A percentile compares a stretch with the other conserved stretches of the same genome.
phyloP scores from a whole-genome alignment of 2,888 invertebrate genomes.

The Antheraea yamamai region DNA sequence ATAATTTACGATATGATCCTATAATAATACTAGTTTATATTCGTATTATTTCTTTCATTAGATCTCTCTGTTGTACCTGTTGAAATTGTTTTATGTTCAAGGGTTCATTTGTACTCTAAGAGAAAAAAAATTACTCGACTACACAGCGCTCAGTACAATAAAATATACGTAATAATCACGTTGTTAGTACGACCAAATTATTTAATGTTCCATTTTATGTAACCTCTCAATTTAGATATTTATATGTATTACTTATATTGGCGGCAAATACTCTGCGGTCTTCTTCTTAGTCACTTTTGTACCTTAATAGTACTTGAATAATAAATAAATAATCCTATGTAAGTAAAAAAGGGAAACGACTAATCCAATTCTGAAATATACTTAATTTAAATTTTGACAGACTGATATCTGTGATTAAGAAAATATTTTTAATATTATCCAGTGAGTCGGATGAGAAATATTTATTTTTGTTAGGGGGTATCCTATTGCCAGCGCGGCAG shows the following conservation, averaged over 20 bases:
- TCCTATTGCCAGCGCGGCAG: constrained; percentile 74
- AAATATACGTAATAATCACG: constrained; percentile 59
- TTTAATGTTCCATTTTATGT: constrained; percentile 56
- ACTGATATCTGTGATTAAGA: constrained; percentile 83
- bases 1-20: constrained; percentile 78
- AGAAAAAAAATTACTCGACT: constrained; percentile 55
- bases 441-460: constrained; percentile 80
- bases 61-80: constrained; percentile 83
- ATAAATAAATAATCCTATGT: constrained; percentile 56
- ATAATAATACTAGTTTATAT: constrained; percentile 75
- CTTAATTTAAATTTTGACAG: constrained; percentile 83
- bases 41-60: constrained; percentile 80
- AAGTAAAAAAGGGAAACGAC: constrained; percentile 67
- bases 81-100: constrained; percentile 75
- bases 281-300: constrained; percentile 80
- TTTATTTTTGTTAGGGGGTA: constrained; percentile 78
- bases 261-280: constrained; percentile 76
- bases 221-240: constrained; percentile 59
- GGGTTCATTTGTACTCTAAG: constrained; percentile 72
- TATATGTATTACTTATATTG: constrained; percentile 53
- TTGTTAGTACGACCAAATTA: constrained; percentile 70
- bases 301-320: constrained; percentile 79
- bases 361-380: constrained; percentile 81
- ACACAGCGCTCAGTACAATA: constrained; percentile 52
- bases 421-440: constrained; percentile 82